A percentile compares a stretch with the other conserved stretches of the same genome.
Conservation (phyloP, 92 coral and sea anemone species). For the Epizoanthus scotinus region DNA sequence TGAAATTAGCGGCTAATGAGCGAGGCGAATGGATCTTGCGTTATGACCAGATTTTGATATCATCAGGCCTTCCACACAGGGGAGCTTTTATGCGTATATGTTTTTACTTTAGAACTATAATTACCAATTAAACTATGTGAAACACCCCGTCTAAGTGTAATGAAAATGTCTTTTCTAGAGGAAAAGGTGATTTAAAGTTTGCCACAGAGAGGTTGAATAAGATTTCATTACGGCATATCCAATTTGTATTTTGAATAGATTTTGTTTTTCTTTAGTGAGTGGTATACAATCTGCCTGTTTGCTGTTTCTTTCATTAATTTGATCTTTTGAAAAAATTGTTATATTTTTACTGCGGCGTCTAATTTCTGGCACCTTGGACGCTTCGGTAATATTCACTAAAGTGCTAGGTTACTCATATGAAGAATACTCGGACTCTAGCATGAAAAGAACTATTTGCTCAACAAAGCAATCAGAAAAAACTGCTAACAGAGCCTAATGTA, state of each 20-base stretch:
- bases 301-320: conserved; percentile 32
- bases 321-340: conserved; percentile 34
- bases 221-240: conserved; percentile 33
- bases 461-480: conserved; percentile 21
- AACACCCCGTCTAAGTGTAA: conserved; percentile 26
- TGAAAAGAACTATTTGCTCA: conserved; percentile 41
- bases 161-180: conserved; percentile 29
- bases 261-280: conserved; percentile 20
- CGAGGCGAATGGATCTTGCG: conserved; percentile 27
- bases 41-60: conserved; percentile 17
- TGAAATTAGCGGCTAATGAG: conserved; percentile 40
- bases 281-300: background rate
- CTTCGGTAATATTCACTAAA: conserved; percentile 18
- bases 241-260: conserved; percentile 29
- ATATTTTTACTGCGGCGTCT: conserved; percentile 33
- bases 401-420: conserved; percentile 10
- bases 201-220: conserved; percentile 17
- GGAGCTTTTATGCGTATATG: conserved; percentile 19
- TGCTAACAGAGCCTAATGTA: conserved; percentile 36
- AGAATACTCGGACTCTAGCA: conserved; percentile 8
- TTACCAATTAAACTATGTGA: conserved; percentile 43
- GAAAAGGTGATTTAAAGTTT: conserved; percentile 35
- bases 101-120: conserved; percentile 36
- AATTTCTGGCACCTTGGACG: conserved; percentile 31
- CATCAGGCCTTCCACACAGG: background rate